Evolutionary conservation across 2,797 vertebrate species (phyloP).

Genomic region (Vespertilio murinus): DNA sequence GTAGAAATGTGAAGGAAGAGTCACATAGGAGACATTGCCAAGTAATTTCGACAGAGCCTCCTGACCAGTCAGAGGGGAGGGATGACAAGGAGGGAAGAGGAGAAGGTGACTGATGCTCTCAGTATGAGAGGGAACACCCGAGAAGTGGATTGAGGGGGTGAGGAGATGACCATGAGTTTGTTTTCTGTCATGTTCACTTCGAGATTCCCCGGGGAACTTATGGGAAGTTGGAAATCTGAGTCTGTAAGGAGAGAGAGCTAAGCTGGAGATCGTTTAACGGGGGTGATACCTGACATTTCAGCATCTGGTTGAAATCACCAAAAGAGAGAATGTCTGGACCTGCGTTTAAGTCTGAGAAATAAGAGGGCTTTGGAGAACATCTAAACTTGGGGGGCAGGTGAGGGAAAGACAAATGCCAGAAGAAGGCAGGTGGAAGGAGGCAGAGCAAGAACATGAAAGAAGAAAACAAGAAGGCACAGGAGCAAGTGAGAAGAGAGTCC

Average conservation of each 20-base stretch:
- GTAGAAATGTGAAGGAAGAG: not conserved
- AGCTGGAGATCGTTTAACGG: not conserved
- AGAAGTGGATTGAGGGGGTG: not conserved
- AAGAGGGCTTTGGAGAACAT: not conserved
- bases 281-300: not conserved
- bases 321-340: constrained; percentile 15
- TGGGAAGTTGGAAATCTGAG: not conserved
- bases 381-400: not conserved
- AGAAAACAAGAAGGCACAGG: not conserved
- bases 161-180: not conserved
- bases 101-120: not conserved
- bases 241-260: not conserved
- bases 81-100: not conserved
- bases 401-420: not conserved
- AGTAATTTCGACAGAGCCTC: not conserved
- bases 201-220: not conserved
- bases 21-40: not conserved
- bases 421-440: not conserved
- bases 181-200: not conserved
- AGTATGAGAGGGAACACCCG: not conserved
- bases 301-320: constrained; percentile 27
- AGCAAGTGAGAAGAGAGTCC: not conserved
- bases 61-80: not conserved
- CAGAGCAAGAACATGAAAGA: not conserved
- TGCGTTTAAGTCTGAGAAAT: not conserved